Base-by-base conservation (phyloP, 2,113 vertebrate species). In the Rhodinocichla rosea region DNA sequence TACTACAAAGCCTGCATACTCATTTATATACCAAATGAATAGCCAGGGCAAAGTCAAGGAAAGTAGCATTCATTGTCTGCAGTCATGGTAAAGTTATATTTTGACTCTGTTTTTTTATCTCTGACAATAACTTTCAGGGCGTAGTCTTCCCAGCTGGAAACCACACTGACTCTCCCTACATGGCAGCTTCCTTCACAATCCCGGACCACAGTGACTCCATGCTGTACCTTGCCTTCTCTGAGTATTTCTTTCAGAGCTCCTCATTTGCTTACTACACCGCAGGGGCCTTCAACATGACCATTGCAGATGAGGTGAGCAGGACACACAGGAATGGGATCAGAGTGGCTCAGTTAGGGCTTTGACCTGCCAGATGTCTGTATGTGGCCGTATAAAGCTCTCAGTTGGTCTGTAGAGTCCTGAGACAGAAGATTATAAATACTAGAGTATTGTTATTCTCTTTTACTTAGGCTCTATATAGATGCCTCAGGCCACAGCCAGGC, bases 211-310 rank as follows among this genome's bases (percentile, higher is more conserved):
- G 37, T 0, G 78, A 97, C 57, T 97, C 95, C 21, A 98, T 98
- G 98, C 89, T 98, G 42, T 97, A 97, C 84, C 40, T 98, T 27
- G 97, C 97, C 39, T 84, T 98, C 87, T 97, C 98, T 0, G 92
- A 98, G 75, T 95, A 97, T 79, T 97, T 98, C 93, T 98, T 98
- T 63, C 96, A 93, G 76, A 98, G 96, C 3, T 97, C 89, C 1
- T 97, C 95, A 33, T 96, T 98, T 49, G 96, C 97, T 32, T 97
- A 98, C 81, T 98, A 95, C 74, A 76, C 74, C 0, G n/a, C 97
- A 11, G 97, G 97, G 15, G 97, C 97, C n/a, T 97, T 98, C 83
- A 75, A 96, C 14, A n/a, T 74, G 92, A 97, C 87, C 17, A 80
- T 97, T 76, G n/a, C 68, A 57, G 94, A 97, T 57, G 96, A 98